phyloP scores from a whole-genome alignment of 2,888 invertebrate species.

The Didymodactylos carnosus region DNA sequence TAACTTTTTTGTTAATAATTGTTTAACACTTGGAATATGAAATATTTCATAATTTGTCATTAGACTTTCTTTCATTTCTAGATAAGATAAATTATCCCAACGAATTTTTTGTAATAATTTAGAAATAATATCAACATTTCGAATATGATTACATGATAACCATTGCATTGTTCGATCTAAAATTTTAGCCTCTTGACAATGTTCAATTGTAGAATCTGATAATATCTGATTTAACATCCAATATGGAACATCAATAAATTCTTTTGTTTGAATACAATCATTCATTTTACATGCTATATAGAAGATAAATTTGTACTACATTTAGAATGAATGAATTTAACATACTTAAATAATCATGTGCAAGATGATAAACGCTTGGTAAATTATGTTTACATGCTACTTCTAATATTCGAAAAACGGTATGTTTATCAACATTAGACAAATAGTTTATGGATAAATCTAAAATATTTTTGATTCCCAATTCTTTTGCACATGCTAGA shows the following conservation, averaged over 20 bases:
- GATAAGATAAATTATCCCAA: neutral
- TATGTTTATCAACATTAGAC: neutral
- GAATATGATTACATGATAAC: neutral
- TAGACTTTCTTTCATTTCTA: neutral
- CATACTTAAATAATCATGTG: neutral
- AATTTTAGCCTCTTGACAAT: neutral
- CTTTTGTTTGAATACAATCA: neutral
- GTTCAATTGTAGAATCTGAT: neutral
- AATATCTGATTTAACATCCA: neutral
- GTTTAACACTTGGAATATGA: neutral
- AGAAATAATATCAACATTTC: neutral
- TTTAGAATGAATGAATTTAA: no score
- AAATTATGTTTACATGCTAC: conserved; percentile 2
- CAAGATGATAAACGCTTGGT: neutral
- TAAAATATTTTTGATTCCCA: neutral
- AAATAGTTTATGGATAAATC: neutral
- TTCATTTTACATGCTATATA: no score
- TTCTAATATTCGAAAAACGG: neutral
- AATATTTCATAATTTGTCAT: neutral
- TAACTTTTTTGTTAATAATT: neutral
- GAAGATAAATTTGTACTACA: no score
- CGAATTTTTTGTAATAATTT: neutral
- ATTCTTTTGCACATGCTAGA: neutral
- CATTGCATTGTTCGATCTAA: neutral
- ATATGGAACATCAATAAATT: neutral